Percentiles rank a stretch among this genome's conserved stretches.
phyloP scores from a whole-genome alignment of 2,113 vertebrate species.

The Rostratula benghalensis region DNA sequence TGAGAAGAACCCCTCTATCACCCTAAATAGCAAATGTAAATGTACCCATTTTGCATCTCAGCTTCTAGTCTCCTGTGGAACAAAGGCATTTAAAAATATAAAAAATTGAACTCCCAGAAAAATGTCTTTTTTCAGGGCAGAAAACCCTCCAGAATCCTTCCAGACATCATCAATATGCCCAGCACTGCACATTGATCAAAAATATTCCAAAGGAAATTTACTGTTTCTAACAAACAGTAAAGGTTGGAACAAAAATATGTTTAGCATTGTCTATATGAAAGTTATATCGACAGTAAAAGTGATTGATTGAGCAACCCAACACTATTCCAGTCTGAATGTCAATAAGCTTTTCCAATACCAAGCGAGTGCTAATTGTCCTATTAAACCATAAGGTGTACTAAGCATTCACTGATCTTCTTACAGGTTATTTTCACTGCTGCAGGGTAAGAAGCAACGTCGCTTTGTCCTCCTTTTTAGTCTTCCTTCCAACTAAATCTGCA shows the following conservation, averaged over 20 bases:
- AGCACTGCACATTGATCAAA: not conserved
- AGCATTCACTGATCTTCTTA: not conserved
- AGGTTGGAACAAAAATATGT: not conserved
- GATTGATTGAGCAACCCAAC: not conserved
- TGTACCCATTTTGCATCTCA: not conserved
- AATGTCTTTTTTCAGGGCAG: not conserved
- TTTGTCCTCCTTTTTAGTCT: not conserved
- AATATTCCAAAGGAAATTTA: not conserved
- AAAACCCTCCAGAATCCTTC: not conserved
- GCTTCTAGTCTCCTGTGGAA: not conserved
- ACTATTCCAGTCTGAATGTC: not conserved
- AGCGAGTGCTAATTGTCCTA: not conserved
- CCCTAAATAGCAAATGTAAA: not conserved
- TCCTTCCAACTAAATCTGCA: not conserved
- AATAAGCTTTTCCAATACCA: not conserved
- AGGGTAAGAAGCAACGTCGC: rapidly evolving
- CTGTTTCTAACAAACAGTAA: not conserved
- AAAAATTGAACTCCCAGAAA: not conserved
- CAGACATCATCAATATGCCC: not conserved
- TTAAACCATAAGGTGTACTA: not conserved
- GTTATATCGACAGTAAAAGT: not conserved
- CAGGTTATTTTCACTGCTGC: not conserved
- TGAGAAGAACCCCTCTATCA: not conserved
- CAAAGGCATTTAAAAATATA: not conserved
- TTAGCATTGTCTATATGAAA: not conserved